Conservation (phyloP, 1,140 invertebrate genomes). For the Parapsyche elsis region DNA sequence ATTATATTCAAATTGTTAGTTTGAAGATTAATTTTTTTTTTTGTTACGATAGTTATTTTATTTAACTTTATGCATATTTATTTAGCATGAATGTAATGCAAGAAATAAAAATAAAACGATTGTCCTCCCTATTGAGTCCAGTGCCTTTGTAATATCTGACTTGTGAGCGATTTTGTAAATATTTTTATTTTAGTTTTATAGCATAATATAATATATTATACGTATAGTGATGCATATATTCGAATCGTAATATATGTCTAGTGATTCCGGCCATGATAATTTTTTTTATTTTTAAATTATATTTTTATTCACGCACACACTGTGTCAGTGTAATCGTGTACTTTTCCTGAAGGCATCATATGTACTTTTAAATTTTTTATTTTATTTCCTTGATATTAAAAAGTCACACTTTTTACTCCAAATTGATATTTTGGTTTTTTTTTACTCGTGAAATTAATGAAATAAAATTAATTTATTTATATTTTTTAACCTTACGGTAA, state of each 20-base stretch:
- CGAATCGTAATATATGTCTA: conserved; percentile 32
- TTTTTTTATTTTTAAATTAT: conserved; percentile 34
- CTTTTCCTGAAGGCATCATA: conserved; percentile 11
- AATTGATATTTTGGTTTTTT: too few relatives aligned
- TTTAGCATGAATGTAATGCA: too few relatives aligned
- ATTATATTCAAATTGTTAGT: too few relatives aligned
- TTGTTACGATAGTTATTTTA: too few relatives aligned
- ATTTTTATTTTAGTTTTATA: conserved; percentile 29
- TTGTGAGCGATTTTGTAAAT: conserved; percentile 35
- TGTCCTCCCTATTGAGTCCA: conserved; percentile 4
- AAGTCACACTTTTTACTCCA: too few relatives aligned
- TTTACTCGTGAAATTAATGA: too few relatives aligned
- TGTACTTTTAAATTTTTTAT: neutral
- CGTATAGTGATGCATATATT: conserved; percentile 26
- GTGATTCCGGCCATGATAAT: conserved; percentile 52
- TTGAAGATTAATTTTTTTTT: too few relatives aligned
- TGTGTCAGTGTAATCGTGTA: neutral
- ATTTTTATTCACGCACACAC: conserved; percentile 4
- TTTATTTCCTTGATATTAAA: too few relatives aligned
- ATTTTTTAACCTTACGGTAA: too few relatives aligned
- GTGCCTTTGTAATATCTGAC: conserved; percentile 33
- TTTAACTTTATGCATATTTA: too few relatives aligned
- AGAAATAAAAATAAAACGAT: neutral
- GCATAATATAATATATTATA: neutral
- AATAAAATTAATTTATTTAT: too few relatives aligned